phyloP scores from a whole-genome alignment of 2,113 vertebrate genomes.

The Bufo gargarizans region DNA sequence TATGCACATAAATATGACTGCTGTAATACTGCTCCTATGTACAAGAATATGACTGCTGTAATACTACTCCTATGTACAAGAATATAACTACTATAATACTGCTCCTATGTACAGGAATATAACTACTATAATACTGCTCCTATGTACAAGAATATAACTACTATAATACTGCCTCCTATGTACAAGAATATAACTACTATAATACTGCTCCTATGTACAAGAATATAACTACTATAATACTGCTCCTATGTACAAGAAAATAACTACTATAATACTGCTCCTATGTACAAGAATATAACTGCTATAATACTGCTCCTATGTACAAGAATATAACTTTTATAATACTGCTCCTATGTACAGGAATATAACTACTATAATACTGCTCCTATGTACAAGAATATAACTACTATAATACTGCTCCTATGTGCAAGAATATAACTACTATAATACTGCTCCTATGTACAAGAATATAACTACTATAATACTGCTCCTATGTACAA shows the following conservation, averaged over 20 bases:
- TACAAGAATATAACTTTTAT: constrained; percentile 3
- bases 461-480: constrained; percentile 15
- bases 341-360: constrained; percentile 8
- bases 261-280: constrained; percentile 16
- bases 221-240: no score
- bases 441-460: background rate
- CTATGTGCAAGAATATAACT: constrained; percentile 9
- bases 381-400: background rate
- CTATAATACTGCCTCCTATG: no score
- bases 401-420: constrained; percentile 3
- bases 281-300: constrained; percentile 13
- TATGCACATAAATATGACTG: no score
- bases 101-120: no score
- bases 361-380: constrained; percentile 11
- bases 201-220: no score
- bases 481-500: constrained; percentile 6
- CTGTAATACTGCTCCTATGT: no score
- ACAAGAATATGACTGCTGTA: no score
- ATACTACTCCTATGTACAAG: no score
- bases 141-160: no score
- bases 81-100: no score
- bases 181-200: no score
- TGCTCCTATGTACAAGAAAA: background rate
- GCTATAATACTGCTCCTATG: background rate
- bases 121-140: no score